A percentile compares a stretch with the other conserved stretches of the same genome.
These are phyloP conservation scores for Eulimnadia texana DNA, from an alignment of 1,140 invertebrate genomes.

Conservation along the genomic window DNA sequence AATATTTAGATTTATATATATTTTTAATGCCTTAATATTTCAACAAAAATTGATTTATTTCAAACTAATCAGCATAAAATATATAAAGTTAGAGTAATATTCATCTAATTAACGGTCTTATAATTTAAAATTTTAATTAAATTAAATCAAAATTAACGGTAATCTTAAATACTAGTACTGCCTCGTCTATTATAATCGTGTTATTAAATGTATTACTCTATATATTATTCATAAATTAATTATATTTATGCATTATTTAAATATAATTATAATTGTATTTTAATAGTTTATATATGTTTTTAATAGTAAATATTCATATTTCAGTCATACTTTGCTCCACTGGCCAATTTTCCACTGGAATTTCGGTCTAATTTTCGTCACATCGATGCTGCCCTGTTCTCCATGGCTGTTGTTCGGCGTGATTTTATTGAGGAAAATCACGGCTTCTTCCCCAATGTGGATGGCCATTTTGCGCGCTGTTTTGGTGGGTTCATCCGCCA, in stretches of 20 bases:
- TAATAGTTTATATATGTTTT: too few relatives aligned
- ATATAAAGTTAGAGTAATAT: neutral
- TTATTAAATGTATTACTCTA: too few relatives aligned
- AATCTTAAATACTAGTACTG: too few relatives aligned
- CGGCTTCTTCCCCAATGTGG: slow-evolving; percentile 20
- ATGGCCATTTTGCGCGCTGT: slow-evolving; percentile 19
- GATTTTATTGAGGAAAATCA: slow-evolving; percentile 17
- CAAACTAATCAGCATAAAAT: neutral
- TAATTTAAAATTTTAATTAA: neutral
- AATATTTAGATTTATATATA: neutral
- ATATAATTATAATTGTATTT: too few relatives aligned
- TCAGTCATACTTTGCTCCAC: slow-evolving; percentile 23
- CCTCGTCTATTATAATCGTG: too few relatives aligned
- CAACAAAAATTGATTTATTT: slow-evolving; percentile 10
- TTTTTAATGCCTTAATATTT: neutral
- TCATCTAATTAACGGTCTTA: neutral
- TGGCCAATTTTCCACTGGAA: slow-evolving; percentile 21
- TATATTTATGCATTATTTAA: too few relatives aligned
- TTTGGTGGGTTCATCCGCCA: slow-evolving; percentile 11
- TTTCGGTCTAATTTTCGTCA: slow-evolving; percentile 13
- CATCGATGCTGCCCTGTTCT: slow-evolving; percentile 10
- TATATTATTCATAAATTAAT: too few relatives aligned
- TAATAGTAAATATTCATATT: too few relatives aligned
- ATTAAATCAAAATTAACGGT: neutral
- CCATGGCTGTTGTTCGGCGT: neutral